Evolutionary conservation across 2,888 invertebrate genomes (phyloP), one percentile per base, ranked within the genome.

Genomic region (Papilio demoleus): DNA sequence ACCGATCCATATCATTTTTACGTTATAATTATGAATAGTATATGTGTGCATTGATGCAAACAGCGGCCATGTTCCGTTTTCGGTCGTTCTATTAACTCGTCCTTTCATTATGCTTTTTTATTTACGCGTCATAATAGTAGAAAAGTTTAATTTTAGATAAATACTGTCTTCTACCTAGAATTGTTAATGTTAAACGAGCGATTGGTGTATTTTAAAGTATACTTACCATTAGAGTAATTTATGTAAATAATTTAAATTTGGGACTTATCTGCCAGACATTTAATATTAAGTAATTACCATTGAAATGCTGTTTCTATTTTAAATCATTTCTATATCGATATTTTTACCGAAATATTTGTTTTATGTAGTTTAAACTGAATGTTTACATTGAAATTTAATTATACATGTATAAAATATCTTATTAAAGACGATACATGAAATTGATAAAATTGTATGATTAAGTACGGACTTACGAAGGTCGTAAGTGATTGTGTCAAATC

Each of bases 1-100:
- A 88, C 82, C 80, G 84, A 84, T 86, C 84, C 89, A 91, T 92
- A 92, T 91, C 88, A 90, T 85, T 88, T 84, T 84, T 80, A 84
- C 84, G 85, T 88, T 42, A 65, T 65, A 60, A 69, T 69, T 61
- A 65, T 50, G 61, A 62, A 62, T 61, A 64, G 34, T 27, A 42
- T 58, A 45, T 31, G 17, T 45, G 3, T 31, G 34, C 47, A 64
- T 36, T 34, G 42, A 27, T 45, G 17, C 53, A 64, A 56, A 42
- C 31, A 12, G 45, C 40, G 61, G 42, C 9, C 47, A 67, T 61
- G 38, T 65, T 40, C 24, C 60, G 27, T 65, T 50, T 72, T 75
- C 73, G 75, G 75, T 77, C 71, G 72, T 72, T 75, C 61, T 70
- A 69, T 66, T 71, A 70, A 73, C 70, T 72, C 70, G 65, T 67